Evolutionary conservation across 2,113 vertebrate species (phyloP), one percentile per base, ranked within the genome.

Genomic region (Gila orcuttii): DNA sequence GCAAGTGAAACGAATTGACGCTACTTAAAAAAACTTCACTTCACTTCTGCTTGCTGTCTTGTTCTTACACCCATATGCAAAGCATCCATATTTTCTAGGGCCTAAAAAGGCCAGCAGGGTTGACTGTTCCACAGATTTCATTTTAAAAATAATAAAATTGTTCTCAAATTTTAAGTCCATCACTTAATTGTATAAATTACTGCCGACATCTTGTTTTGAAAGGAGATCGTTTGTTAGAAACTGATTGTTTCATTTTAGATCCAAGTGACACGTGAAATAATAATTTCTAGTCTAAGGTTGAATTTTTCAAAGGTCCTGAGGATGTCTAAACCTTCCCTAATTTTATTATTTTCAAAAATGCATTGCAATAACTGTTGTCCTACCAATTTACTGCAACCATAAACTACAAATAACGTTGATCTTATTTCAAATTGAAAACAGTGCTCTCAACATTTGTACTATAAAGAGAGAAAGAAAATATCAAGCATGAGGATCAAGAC

Each of bases 301-400:
- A 7, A 23, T 57, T 75, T 50, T 75, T 50, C 23, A 74, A 74
- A 17, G n/a, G 23, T 25, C 36, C 42, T 47, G 13, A 45, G n/a
- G 57, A 62, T 4, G 11, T 10, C 55, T 36, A 60, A 79, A 42
- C 12, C 59, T 45, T 62, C 57, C 31, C 55, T 15, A 25, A 60
- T 60, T 39, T 9, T 42, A 7, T 59, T 52, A 50, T 76, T 76
- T 60, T 25, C 6, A 3, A 45, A 45, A 28, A 45, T 25, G 6
- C 57, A 39, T 60, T 60, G 33, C 77, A 60, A 42, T 60, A 8
- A 62, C 55, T 62, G 77, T 79, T 80, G 78, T 42, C n/a, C 11
- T 12, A 28, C 6, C 11, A 10, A 21, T 79, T 79, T 47, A 74
- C 6, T 42, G 36, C 33, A 47, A 64, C 60, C 57, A 60, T 9